A percentile compares a stretch with the other conserved stretches of the same genome.
Conservation (phyloP, 2,888 invertebrate genomes). For the Seira musarum region DNA sequence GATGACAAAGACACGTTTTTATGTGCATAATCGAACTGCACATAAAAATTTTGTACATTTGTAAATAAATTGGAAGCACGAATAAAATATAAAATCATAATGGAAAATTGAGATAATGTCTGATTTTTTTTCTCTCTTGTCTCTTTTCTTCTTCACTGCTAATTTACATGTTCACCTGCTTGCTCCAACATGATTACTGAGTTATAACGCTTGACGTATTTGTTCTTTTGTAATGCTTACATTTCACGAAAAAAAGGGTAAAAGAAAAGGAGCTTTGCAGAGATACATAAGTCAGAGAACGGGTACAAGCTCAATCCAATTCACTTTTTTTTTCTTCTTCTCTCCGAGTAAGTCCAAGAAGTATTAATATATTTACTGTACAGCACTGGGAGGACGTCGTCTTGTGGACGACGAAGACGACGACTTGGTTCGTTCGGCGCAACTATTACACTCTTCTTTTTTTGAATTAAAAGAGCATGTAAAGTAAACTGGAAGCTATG, state of each 20-base stretch:
- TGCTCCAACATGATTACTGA: conserved; percentile 41
- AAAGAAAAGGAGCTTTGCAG: not conserved
- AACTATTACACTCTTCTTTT: conserved; percentile 25
- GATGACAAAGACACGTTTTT: not conserved
- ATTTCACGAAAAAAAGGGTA: not conserved
- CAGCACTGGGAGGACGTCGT: too few species aligned
- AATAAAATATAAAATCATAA: conserved; percentile 27
- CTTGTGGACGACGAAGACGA: too few species aligned
- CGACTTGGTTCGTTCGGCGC: not conserved
- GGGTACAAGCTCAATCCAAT: not conserved
- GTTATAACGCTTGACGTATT: conserved; percentile 40
- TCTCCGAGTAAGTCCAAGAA: not conserved
- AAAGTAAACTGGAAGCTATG: conserved; percentile 63
- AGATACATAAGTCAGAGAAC: not conserved
- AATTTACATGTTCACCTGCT: conserved; percentile 50
- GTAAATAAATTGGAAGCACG: conserved; percentile 39
- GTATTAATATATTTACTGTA: not conserved
- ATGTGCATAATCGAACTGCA: conserved; percentile 12
- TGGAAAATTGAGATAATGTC: conserved; percentile 8
- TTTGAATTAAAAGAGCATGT: conserved; percentile 61
- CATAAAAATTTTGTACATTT: conserved; percentile 9
- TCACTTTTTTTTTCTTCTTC: conserved; percentile 6
- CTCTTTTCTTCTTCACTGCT: conserved; percentile 9
- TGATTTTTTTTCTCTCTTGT: conserved; percentile 19
- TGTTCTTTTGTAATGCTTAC: conserved; percentile 32